A percentile compares a stretch with the other conserved stretches of the same genome.
Conservation (phyloP, 2,797 vertebrate genomes). For the Triplophysa yarkandensis region DNA sequence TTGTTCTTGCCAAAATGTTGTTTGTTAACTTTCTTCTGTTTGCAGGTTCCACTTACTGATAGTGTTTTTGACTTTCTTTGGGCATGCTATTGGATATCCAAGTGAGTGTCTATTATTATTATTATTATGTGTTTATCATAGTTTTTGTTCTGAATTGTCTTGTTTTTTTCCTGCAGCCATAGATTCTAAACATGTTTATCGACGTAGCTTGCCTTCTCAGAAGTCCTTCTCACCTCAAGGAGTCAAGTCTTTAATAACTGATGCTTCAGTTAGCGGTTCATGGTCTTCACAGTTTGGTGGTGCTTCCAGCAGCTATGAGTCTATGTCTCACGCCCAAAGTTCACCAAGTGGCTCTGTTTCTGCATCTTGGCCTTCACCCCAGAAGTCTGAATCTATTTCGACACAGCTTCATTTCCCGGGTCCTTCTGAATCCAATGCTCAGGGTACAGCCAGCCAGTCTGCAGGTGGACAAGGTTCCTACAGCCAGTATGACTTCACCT, state of each 20-base stretch:
- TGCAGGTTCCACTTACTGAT: not conserved
- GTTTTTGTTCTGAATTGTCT: not conserved
- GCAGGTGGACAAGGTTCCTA: not conserved
- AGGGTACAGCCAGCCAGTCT: not conserved
- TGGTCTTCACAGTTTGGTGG: not conserved
- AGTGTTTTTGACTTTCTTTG: not conserved
- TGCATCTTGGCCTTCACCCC: not conserved
- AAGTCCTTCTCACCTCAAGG: rapidly evolving
- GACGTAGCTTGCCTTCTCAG: not conserved
- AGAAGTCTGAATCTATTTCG: not conserved
- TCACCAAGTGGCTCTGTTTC: not conserved
- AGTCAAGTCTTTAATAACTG: not conserved
- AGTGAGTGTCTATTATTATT: not conserved
- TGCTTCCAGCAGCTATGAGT: not conserved
- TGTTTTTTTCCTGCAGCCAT: not conserved
- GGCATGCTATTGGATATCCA: not conserved
- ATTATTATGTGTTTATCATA: no score
- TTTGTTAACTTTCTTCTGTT: not conserved
- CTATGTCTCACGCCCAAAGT: not conserved
- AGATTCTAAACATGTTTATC: not conserved
- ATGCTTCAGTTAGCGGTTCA: not conserved
- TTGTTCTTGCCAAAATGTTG: not conserved
- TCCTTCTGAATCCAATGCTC: not conserved
- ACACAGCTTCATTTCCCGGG: not conserved
- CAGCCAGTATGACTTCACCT: not conserved